Evolutionary conservation across 2,113 vertebrate genomes (phyloP).

Genomic region (Pycnonotus jocosus): DNA sequence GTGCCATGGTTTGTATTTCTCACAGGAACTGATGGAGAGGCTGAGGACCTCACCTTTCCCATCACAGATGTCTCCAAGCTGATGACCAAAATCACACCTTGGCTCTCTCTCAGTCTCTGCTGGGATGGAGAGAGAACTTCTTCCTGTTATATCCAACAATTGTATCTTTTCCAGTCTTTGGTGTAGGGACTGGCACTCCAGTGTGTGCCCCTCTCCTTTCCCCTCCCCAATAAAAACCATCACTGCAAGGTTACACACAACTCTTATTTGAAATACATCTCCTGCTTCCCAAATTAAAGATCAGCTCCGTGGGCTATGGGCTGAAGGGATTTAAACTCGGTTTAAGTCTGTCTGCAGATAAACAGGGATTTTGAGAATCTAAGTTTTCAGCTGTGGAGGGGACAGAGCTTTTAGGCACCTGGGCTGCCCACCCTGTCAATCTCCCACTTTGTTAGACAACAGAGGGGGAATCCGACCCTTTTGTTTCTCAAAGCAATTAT

Average conservation of each 20-base stretch:
- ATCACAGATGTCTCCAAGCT: background rate
- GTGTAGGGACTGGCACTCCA: background rate
- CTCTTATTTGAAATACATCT: background rate
- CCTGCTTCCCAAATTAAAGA: background rate
- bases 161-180: background rate
- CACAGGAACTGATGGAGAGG: background rate
- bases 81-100: background rate
- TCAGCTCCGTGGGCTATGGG: background rate
- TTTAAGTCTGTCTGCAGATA: background rate
- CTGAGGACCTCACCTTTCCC: background rate
- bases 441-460: background rate
- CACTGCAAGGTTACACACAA: background rate
- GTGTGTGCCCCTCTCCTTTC: no score
- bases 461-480: background rate
- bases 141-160: background rate
- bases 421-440: background rate
- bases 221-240: background rate
- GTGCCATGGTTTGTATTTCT: background rate
- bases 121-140: background rate
- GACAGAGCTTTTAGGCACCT: background rate
- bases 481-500: background rate
- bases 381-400: background rate
- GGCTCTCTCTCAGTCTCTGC: background rate
- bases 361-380: background rate
- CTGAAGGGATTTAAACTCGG: background rate